phyloP scores from a whole-genome alignment of 2,888 invertebrate genomes.

The Conops quadrifasciatus region DNA sequence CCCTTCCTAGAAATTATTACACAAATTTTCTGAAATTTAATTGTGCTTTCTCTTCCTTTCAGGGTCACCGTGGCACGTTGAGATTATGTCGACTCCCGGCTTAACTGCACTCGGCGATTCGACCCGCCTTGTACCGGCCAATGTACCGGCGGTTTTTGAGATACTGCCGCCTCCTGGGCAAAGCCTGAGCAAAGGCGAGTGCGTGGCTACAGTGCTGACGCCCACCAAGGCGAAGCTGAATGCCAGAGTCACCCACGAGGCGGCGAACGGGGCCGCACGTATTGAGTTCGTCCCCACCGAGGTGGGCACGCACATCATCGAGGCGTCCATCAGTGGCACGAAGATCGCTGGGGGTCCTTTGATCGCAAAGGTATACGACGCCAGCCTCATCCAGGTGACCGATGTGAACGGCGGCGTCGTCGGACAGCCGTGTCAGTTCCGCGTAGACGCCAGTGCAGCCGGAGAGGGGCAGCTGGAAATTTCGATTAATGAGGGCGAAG shows the following conservation, averaged over 20 bases:
- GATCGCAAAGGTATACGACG: slow-evolving; percentile 93
- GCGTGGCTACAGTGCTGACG: slow-evolving; percentile 77
- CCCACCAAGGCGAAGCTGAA: slow-evolving; percentile 86
- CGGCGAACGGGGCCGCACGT: slow-evolving; percentile 83
- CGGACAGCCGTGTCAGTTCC: slow-evolving; percentile 95
- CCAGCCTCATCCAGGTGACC: slow-evolving; percentile 91
- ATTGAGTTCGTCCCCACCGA: slow-evolving; percentile 93
- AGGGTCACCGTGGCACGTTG: slow-evolving; percentile 96
- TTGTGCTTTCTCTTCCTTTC: slow-evolving; percentile 54
- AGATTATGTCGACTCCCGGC: slow-evolving; percentile 82
- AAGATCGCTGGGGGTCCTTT: slow-evolving; percentile 90
- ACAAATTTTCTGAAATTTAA: slow-evolving; percentile 11
- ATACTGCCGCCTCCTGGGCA: slow-evolving; percentile 68
- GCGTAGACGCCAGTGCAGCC: slow-evolving; percentile 97
- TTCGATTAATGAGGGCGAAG: slow-evolving; percentile 98
- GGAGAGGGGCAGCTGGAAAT: slow-evolving; percentile 99
- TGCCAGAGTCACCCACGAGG: slow-evolving; percentile 83
- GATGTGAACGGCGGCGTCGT: slow-evolving; percentile 94
- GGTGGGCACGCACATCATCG: slow-evolving; percentile 94
- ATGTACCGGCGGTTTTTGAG: slow-evolving; percentile 89
- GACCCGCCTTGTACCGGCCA: slow-evolving; percentile 88
- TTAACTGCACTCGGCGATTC: slow-evolving; percentile 87
- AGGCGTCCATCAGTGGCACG: slow-evolving; percentile 88
- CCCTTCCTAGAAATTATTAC: neutral
- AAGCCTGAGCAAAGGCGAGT: slow-evolving; percentile 68